Evolutionary conservation across 2,113 vertebrate genomes (phyloP), one percentile per base, ranked within the genome.

Genomic region (Eira barbara): DNA sequence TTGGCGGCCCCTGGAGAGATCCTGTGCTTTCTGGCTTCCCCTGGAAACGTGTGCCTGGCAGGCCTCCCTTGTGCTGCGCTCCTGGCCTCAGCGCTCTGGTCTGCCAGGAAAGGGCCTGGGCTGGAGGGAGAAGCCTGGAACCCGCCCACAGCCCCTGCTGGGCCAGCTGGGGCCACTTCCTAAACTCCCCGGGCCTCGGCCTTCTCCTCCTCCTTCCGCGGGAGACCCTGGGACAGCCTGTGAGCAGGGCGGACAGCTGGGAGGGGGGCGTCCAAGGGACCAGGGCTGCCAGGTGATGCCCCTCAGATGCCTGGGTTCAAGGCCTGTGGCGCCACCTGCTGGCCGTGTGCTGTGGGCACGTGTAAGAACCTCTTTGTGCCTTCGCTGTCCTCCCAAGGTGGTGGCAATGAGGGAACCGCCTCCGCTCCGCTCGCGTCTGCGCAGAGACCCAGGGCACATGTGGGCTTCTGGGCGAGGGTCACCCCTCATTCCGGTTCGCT

Each of bases 131-230:
- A 49, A 85, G n/a, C 0, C 80, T 31, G 34, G 36, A 15, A 27
- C 17, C 31, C 52, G 36, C 23, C 36, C 0, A 0, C n/a, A 21
- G 67, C 6, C 82, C 34, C 87, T 59, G 65, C 36, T 0, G 0
- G 3, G 18, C 17, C 6, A 29, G 21, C 55, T n/a, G 82, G 49
- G 29, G 61, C 39, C 39, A 4, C 42, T 82, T 76, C 49, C 49
- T 91, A n/a, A 10, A 39, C 3, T 8, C 39, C 80, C 18, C 3
- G 25, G n/a, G 47, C n/a, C n/a, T 92, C 14, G 3, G 27, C 13
- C 45, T 17, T 1, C 9, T 39, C 5, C 31, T 12, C 27, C 71
- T 45, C 11, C 20, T 45, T 14, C 55, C 14, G 34, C 13, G 21
- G 1, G 49, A 95, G 83, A 65, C n/a, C 31, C 76, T 29, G 76